A percentile compares a stretch with the other conserved stretches of the same genome.
Conservation (phyloP, 2,888 invertebrate species). For the Micoletzkya japonica region DNA sequence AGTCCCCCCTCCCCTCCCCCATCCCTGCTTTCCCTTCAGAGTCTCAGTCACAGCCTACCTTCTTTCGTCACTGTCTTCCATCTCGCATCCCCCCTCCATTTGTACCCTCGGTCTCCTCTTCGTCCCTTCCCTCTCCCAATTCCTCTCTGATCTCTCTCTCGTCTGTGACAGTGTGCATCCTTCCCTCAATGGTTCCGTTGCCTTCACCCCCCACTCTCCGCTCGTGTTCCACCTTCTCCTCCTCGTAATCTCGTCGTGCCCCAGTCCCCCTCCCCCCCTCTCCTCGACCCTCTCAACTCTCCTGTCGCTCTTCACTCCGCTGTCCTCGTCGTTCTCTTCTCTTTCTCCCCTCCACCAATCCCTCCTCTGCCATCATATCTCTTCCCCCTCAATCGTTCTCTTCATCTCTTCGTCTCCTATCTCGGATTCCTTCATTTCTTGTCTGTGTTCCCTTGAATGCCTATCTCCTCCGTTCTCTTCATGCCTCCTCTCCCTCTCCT, state of each 20-base stretch:
- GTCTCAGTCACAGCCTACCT: background rate
- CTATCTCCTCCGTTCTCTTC: background rate
- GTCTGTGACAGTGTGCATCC: background rate
- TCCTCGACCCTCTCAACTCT: too few relatives aligned
- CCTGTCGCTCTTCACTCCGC: too few relatives aligned
- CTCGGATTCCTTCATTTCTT: background rate
- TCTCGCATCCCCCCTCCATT: constrained; percentile 4
- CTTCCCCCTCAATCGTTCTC: too few relatives aligned
- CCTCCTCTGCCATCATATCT: too few relatives aligned
- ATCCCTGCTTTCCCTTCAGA: constrained; percentile 6
- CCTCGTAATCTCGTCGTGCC: too few relatives aligned
- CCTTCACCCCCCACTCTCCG: background rate
- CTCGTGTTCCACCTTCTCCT: background rate
- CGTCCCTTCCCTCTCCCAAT: background rate
- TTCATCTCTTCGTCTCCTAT: too few relatives aligned
- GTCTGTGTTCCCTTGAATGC: background rate
- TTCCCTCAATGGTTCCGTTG: background rate
- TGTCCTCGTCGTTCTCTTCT: too few relatives aligned
- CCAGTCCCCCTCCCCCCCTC: too few relatives aligned
- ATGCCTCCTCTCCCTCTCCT: constrained; percentile 1
- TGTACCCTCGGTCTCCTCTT: background rate
- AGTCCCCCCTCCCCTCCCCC: background rate
- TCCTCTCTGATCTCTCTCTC: background rate
- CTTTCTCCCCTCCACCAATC: too few relatives aligned
- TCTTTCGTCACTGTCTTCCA: background rate